These are phyloP conservation scores for Actinia equina DNA, from an alignment of 64 coral and sea anemone genomes.

Conservation along the genomic window DNA sequence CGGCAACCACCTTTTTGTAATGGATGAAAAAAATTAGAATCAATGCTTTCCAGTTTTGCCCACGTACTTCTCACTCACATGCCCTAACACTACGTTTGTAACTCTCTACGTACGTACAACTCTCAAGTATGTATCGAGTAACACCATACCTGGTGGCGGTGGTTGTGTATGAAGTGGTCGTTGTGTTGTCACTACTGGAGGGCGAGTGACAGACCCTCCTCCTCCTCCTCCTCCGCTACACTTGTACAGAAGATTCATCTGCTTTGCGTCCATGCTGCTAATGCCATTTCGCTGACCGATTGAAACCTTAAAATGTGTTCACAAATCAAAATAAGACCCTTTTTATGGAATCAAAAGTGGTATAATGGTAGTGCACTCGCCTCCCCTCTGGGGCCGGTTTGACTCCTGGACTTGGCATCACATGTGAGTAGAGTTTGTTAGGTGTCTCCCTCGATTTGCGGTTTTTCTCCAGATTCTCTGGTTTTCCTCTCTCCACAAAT, in stretches of 20 bases:
- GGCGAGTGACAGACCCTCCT: background rate
- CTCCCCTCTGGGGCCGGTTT: too few species aligned
- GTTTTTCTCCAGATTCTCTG: too few species aligned
- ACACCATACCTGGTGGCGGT: background rate
- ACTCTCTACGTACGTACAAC: background rate
- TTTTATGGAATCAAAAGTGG: too few species aligned
- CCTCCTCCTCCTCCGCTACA: background rate
- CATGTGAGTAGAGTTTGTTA: too few species aligned
- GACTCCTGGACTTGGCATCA: too few species aligned
- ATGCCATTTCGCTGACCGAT: constrained; percentile 23
- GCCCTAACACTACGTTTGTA: too few species aligned
- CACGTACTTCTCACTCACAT: too few species aligned
- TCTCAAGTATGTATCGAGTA: background rate
- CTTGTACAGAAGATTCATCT: constrained; percentile 41
- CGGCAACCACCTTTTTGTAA: background rate
- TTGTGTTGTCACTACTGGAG: background rate
- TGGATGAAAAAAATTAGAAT: background rate
- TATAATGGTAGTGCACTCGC: too few species aligned
- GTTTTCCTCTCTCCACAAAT: too few species aligned
- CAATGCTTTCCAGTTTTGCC: background rate
- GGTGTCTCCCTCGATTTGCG: too few species aligned
- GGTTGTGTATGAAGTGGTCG: background rate
- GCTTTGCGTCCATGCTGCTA: constrained; percentile 8
- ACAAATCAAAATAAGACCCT: background rate
- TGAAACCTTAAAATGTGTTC: background rate